phyloP scores from a whole-genome alignment of 2,888 invertebrate species.

The Suillia variegata region DNA sequence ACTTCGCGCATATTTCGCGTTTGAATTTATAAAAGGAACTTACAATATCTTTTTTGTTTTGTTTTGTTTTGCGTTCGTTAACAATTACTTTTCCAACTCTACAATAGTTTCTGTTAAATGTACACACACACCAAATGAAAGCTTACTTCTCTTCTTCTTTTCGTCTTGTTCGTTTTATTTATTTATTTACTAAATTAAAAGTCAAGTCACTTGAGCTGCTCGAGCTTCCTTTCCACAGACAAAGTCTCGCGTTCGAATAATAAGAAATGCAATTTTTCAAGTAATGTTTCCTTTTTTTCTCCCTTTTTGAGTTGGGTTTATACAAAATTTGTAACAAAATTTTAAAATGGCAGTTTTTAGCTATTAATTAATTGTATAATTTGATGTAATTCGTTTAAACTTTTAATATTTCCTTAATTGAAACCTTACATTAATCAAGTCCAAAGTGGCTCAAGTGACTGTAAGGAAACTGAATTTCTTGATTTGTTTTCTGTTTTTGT shows the following conservation, averaged over 20 bases:
- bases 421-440: slow-evolving; percentile 39
- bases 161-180: too few species aligned
- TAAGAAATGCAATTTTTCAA: background rate
- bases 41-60: slow-evolving; percentile 35
- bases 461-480: slow-evolving; percentile 16
- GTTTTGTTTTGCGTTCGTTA: background rate
- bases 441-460: slow-evolving; percentile 45
- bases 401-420: slow-evolving; percentile 27
- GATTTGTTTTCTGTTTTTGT: background rate
- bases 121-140: too few species aligned
- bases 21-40: slow-evolving; percentile 36
- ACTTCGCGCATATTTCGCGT: too few species aligned
- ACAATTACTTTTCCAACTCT: too few species aligned
- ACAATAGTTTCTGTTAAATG: too few species aligned
- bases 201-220: too few species aligned
- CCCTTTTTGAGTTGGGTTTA: too few species aligned
- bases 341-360: slow-evolving; percentile 46
- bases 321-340: slow-evolving; percentile 32
- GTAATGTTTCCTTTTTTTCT: background rate
- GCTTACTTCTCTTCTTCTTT: too few species aligned
- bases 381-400: slow-evolving; percentile 17
- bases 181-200: too few species aligned
- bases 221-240: too few species aligned
- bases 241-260: background rate
- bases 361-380: slow-evolving; percentile 28